Base-by-base conservation (phyloP, 2,888 invertebrate genomes). In the Archips xylosteana region DNA sequence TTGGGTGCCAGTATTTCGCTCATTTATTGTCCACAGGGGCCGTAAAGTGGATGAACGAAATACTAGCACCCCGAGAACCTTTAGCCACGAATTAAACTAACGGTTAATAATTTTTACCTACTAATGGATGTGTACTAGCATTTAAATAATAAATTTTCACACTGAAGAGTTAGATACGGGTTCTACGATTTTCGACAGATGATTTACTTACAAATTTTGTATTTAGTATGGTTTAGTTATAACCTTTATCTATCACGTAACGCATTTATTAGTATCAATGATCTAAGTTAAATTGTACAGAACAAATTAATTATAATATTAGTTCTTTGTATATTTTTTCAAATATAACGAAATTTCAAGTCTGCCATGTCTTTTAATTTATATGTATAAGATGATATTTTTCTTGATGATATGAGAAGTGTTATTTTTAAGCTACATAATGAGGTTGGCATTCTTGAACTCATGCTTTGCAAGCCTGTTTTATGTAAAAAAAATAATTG, bases 281-380 rank as follows among this genome's bases (percentile, higher is more conserved):
- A 86, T 85, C 39, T 69, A 69, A 63, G 84, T 87, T 85, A 87
- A 88, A 87, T 82, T 92, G 92, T 92, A 92, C 91, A 92, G 91
- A 90, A 88, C 85, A 87, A 89, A 87, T 86, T 89, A 87, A 85
- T 86, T 86, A 78, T 89, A 87, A 87, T 84, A 85, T 87, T 88
- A 87, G 87, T 91, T 88, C 87, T 91, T 91, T 92, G 91, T 92
- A 91, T 92, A 92, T 92, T 92, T 92, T 92, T 91, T 88, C 87
- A 91, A 92, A 90, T 92, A 92, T 91, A 92, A 90, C 82, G 80
- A 88, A 89, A 88, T 89, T 86, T 83, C 85, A 89, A 83, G 80
- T 80, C 78, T 68, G 6, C 39, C 9, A 65, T 66, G 49, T 75
- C 60, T 74, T 70, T 70, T 72, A 69, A 62, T 75, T 59, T 8